Evolutionary conservation across 1,140 invertebrate species (phyloP).

Genomic region (Tachypleus tridentatus): DNA sequence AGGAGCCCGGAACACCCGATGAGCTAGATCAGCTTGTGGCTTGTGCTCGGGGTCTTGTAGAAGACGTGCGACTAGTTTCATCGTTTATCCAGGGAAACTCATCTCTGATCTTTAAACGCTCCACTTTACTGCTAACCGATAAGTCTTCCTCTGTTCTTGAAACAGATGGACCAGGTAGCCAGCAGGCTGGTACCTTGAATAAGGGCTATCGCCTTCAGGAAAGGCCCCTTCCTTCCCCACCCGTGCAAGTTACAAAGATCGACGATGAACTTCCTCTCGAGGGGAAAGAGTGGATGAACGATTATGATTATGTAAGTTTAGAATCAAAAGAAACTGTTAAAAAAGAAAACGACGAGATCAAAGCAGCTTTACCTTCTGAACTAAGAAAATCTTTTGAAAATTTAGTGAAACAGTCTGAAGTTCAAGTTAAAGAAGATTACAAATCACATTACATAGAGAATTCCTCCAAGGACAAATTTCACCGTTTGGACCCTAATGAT

Average conservation of each 20-base stretch:
- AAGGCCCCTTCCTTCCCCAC: slow-evolving; percentile 32
- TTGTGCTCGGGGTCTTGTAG: slow-evolving; percentile 67
- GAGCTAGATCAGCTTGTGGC: slow-evolving; percentile 72
- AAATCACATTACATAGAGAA: too few species aligned
- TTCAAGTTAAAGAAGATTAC: slow-evolving; percentile 22
- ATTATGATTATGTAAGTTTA: slow-evolving; percentile 86
- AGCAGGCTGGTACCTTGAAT: too few species aligned
- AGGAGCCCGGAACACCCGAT: slow-evolving; percentile 40
- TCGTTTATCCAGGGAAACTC: slow-evolving; percentile 84
- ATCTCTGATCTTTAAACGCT: slow-evolving; percentile 54
- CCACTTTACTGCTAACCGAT: slow-evolving; percentile 19
- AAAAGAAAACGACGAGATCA: slow-evolving; percentile 54
- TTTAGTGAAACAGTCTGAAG: slow-evolving; percentile 47
- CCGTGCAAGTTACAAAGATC: slow-evolving; percentile 23
- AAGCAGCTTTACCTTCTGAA: slow-evolving; percentile 51
- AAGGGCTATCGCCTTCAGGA: slow-evolving; percentile 20
- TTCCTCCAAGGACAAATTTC: not conserved
- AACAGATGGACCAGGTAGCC: not conserved
- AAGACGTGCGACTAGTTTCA: slow-evolving; percentile 72
- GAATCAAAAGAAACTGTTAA: slow-evolving; percentile 60
- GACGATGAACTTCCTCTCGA: slow-evolving; percentile 20
- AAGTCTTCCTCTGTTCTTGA: not conserved
- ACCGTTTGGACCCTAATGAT: slow-evolving; percentile 54
- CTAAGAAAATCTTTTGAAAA: slow-evolving; percentile 56
- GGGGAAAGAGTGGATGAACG: slow-evolving; percentile 42